phyloP scores from a whole-genome alignment of 1,140 invertebrate genomes.

The Lutraria rhynchaena region DNA sequence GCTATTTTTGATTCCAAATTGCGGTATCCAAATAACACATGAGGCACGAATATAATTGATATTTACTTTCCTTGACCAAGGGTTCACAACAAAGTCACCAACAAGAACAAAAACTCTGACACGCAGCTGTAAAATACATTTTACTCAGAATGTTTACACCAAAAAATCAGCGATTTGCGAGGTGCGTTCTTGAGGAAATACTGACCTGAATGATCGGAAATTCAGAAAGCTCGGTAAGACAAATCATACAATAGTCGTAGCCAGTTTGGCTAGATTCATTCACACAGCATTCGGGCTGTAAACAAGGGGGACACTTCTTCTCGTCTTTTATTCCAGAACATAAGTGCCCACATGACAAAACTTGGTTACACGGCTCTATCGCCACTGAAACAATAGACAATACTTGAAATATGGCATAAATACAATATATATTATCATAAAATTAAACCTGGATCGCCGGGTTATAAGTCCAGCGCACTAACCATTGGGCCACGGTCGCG shows the following conservation, averaged over 20 bases:
- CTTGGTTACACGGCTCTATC: slow-evolving; percentile 23
- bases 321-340: slow-evolving; percentile 36
- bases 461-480: no score
- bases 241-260: slow-evolving; percentile 43
- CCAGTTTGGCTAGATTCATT: neutral
- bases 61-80: no score
- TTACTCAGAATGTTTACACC: neutral
- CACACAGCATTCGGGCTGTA: neutral
- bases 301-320: slow-evolving; percentile 36
- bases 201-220: slow-evolving; percentile 29
- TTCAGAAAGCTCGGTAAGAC: slow-evolving; percentile 27
- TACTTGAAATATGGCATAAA: no score
- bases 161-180: neutral
- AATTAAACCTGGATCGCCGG: no score
- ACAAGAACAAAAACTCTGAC: neutral
- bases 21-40: neutral
- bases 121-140: neutral
- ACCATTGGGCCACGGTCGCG: no score
- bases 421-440: no score
- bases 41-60: neutral
- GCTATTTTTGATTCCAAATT: neutral
- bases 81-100: neutral
- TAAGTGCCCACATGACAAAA: slow-evolving; percentile 28
- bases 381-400: no score
- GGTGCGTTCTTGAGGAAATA: neutral